These are phyloP conservation scores for Lottia scabra DNA, from an alignment of 2,888 invertebrate genomes.

Conservation along the genomic window DNA sequence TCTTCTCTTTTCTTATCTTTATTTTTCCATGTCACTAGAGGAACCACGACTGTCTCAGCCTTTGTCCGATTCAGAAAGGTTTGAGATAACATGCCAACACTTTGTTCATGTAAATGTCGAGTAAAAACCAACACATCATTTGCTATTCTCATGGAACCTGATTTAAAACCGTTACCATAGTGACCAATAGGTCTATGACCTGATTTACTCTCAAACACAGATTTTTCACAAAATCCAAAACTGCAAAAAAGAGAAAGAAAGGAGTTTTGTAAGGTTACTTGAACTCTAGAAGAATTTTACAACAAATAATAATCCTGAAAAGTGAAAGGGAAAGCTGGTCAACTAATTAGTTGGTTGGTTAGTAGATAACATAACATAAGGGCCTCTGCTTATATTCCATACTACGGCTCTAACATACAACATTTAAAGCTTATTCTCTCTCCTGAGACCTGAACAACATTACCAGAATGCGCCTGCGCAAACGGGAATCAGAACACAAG, in stretches of 20 bases:
- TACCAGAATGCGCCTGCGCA: no score
- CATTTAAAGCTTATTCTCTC: no score
- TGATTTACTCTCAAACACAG: constrained; percentile 39
- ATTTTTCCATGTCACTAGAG: constrained; percentile 61
- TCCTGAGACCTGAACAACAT: no score
- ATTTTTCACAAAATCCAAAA: constrained; percentile 66
- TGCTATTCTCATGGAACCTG: constrained; percentile 67
- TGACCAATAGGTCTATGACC: constrained; percentile 62
- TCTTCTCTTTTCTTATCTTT: constrained; percentile 21
- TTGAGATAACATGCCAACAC: constrained; percentile 64
- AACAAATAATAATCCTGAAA: no score
- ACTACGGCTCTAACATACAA: no score
- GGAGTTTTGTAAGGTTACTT: no score
- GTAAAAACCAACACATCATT: constrained; percentile 67
- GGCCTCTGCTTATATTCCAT: no score
- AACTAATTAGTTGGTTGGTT: no score
- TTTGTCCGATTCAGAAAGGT: constrained; percentile 55
- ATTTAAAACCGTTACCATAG: constrained; percentile 68
- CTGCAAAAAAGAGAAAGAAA: constrained; percentile 41
- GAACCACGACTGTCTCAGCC: constrained; percentile 63
- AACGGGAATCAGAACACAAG: no score
- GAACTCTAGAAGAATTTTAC: not conserved
- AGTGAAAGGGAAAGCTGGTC: no score
- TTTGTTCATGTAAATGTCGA: constrained; percentile 41
- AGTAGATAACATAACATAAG: no score